phyloP scores from a whole-genome alignment of 2,888 invertebrate genomes.

The Heteromyza rotundicornis region DNA sequence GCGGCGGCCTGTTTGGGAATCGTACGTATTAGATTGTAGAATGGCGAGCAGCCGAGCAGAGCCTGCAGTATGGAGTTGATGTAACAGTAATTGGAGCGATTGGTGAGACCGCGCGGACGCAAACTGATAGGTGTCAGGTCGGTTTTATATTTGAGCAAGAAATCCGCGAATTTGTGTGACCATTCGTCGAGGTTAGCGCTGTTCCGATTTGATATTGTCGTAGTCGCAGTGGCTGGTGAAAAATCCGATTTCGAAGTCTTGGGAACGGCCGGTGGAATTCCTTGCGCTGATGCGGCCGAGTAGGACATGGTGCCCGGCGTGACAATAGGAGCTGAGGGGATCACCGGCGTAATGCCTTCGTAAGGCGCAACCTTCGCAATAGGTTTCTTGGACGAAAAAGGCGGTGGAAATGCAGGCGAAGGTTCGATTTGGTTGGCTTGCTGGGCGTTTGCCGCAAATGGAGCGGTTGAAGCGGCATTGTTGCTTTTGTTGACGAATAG shows the following conservation, averaged over 20 bases:
- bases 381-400: constrained; percentile 64
- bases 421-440: constrained; percentile 31
- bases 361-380: constrained; percentile 70
- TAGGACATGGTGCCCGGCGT: constrained; percentile 59
- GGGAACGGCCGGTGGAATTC: constrained; percentile 33
- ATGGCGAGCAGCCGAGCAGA: constrained; percentile 90
- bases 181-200: constrained; percentile 55
- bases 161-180: constrained; percentile 69
- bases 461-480: constrained; percentile 14
- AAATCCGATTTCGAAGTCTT: constrained; percentile 9
- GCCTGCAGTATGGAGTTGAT: constrained; percentile 96
- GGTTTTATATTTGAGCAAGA: constrained; percentile 75
- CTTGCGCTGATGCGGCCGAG: constrained; percentile 62
- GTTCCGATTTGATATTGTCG: neutral
- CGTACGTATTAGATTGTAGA: constrained; percentile 87
- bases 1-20: constrained; percentile 71
- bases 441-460: constrained; percentile 22
- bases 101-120: constrained; percentile 88
- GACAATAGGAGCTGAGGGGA: constrained; percentile 44
- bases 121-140: constrained; percentile 81
- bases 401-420: constrained; percentile 41
- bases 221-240: neutral
- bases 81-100: constrained; percentile 95
- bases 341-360: constrained; percentile 54
- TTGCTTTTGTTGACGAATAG: constrained; percentile 64